Evolutionary conservation across 2,113 vertebrate species (phyloP), one percentile per base, ranked within the genome.

Genomic region (Leptodactylus fuscus): DNA sequence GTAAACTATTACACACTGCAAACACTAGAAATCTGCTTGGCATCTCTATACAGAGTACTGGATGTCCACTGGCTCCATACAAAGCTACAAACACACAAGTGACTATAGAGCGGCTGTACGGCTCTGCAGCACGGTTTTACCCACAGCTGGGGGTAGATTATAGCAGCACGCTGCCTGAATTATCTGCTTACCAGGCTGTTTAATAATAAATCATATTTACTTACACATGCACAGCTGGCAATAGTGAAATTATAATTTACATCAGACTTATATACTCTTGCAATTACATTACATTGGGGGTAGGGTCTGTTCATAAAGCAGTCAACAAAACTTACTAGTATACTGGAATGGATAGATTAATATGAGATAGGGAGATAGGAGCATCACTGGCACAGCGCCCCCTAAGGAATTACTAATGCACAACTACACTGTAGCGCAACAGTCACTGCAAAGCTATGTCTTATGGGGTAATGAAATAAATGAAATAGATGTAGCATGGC

Each of bases 171-270:
- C 60, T 15, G 74, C 36, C 83, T 36, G 46, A 49, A 79, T 79
- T 62, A 78, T 85, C 83, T 85, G 60, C 83, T 85, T 85, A 70
- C 74, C 18, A 2, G 7, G 76, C 75, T 48, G 49, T 85, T 79
- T 53, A 69, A 85, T 85, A 84, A 76, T 77, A 79, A 85, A 85
- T 85, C 60, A 51, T 78, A 85, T 85, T 85, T 85, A 67, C 75
- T 85, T 27, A 69, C 49, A 85, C 83, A 79, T 69, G 74, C 74
- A 69, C 83, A 51, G 55, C 53, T 15, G 58, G 73, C 38, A 65
- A 44, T 36, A 49, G 53, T 34, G 55, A 53, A 69, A 46, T 36
- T 27, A 67, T 77, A 85, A 65, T n/a, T 74, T 84, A 48, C 71
- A 77, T 16, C 46, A 67, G 41, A 67, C 22, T 76, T 24, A 36